Evolutionary conservation across 2,888 invertebrate genomes (phyloP).

Genomic region (Hypomecis atomaria): DNA sequence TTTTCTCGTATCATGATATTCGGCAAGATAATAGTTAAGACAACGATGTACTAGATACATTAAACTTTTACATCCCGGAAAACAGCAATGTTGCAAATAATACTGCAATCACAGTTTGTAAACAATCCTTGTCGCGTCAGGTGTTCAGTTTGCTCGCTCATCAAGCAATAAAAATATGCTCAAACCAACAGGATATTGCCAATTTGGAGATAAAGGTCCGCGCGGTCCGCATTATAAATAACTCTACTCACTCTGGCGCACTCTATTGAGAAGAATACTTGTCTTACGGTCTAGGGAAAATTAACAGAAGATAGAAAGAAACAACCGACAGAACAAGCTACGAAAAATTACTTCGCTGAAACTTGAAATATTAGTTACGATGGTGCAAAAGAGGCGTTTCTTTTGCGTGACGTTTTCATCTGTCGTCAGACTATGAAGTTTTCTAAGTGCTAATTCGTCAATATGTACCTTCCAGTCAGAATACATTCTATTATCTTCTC

Average conservation of each 20-base stretch:
- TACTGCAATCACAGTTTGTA: neutral
- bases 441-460: neutral
- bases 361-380: too few species aligned
- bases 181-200: conserved; percentile 31
- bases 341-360: too few species aligned
- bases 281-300: neutral
- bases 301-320: neutral
- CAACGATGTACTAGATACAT: too few species aligned
- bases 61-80: too few species aligned
- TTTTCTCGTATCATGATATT: too few species aligned
- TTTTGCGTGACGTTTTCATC: neutral
- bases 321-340: neutral
- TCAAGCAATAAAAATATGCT: conserved; percentile 31
- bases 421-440: neutral
- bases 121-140: conserved; percentile 4
- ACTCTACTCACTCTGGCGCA: conserved; percentile 19
- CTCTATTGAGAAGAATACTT: conserved; percentile 10
- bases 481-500: neutral
- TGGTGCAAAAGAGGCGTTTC: neutral
- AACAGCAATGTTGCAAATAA: too few species aligned
- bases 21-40: too few species aligned
- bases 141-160: conserved; percentile 13
- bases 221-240: conserved; percentile 30
- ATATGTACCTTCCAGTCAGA: neutral
- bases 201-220: conserved; percentile 31